Base-by-base conservation (phyloP, 2,888 invertebrate species). In the Antheraea assamensis region DNA sequence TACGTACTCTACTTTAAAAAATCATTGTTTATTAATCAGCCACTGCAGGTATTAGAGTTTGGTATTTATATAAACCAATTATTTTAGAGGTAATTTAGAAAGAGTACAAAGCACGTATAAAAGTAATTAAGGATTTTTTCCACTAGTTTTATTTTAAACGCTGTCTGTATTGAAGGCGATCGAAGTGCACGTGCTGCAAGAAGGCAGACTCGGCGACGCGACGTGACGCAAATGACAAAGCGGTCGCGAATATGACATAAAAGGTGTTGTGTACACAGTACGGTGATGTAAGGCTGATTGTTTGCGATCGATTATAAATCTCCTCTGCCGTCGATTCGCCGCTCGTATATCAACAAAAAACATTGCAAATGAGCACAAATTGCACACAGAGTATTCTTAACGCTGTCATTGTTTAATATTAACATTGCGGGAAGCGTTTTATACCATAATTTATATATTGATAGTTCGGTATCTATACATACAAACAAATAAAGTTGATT, bases 151-250 rank as follows among this genome's bases (percentile, higher is more conserved):
- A 31, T 31, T 66, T 66, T 24, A 35, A 68, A 35, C n/a, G n/a
- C n/a, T n/a, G 21, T 31, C 15, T 13, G 68, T 68, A 35, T 35
- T 68, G 15, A 35, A 68, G 68, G 35, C n/a, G 68, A 68, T 31
- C 68, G 24, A 61, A 68, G 24, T 68, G 68, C 68, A 68, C 73
- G 21, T 70, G 66, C 55, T 73, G 73, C 55, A 73, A 42, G 68
- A 21, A 68, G 13, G 64, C 52, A 68, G 68, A 42, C 42, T 7
- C 42, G 42, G 58, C 73, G 73, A 42, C 42, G 42, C 42, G 42
- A 70, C 73, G 73, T 73, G 73, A 70, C 42, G 70, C 42, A 42
- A 73, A 70, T 73, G 42, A 70, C 55, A 73, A 73, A 68, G 24
- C 68, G 7, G 35, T 68, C n/a, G 68, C 68, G 35, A 68, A 68